Conservation (phyloP, 2,888 invertebrate genomes). For the Lucinisca nassula region DNA sequence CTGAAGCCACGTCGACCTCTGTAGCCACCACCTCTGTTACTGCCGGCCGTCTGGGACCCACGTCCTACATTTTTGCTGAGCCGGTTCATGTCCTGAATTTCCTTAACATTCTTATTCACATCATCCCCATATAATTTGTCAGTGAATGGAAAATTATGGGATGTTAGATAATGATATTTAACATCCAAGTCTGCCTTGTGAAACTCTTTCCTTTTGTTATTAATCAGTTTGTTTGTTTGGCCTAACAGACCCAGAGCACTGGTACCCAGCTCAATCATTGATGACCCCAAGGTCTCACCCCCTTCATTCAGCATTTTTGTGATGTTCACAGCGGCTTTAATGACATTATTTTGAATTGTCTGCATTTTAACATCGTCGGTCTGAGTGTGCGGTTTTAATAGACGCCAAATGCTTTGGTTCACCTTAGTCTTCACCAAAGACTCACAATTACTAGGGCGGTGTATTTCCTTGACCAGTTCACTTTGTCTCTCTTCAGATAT, state of each 20-base stretch:
- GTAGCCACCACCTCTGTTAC: no score
- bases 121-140: no score
- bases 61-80: no score
- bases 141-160: no score
- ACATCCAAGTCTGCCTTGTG: no score
- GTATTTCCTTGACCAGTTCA: not conserved
- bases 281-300: not conserved
- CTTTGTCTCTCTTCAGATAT: not conserved
- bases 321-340: conserved; percentile 20
- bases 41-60: no score
- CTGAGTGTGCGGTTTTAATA: not conserved
- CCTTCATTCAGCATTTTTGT: conserved; percentile 9
- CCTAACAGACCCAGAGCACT: conserved; percentile 22
- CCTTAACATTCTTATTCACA: no score
- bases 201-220: not conserved
- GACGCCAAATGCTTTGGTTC: not conserved
- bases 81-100: no score
- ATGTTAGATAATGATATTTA: no score
- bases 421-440: not conserved
- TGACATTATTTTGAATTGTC: not conserved
- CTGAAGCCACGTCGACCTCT: no score
- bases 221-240: conserved; percentile 18
- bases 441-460: not conserved
- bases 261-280: not conserved
- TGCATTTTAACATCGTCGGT: conserved; percentile 35